Base-by-base conservation (phyloP, 2,797 vertebrate species). In the Phoebastria nigripes region DNA sequence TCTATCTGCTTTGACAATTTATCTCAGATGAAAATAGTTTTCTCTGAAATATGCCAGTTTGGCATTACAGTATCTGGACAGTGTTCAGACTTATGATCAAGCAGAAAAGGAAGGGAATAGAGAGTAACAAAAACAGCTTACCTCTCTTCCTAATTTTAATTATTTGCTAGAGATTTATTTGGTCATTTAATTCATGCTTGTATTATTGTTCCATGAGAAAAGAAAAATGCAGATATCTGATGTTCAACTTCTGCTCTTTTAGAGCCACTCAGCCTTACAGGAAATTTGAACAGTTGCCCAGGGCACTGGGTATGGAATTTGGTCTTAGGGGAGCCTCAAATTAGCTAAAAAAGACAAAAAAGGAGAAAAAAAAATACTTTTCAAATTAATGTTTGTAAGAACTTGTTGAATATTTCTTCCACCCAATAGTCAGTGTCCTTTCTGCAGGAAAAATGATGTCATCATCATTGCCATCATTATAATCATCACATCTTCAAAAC, bases 301-400 rank as follows among this genome's bases (percentile, higher is more conserved):
- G 24, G 47, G 63, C 59, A 80, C 26, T 63, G 62, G 33, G 19
- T 67, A 37, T 82, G 63, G 71, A 84, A 85, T 80, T 54, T 33
- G 18, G 51, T 69, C 26, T 82, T 62, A 82, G 7, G 37, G 21
- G 39, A 86, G 15, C 24, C 44, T 93, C 51, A 86, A 51, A 87
- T 87, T 67, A 88, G 35, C 41, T 58, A 79, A 29, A 42, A 84
- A 86, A 62, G 46, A 66, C 31, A 42, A 84, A 67, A 79, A 52
- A 24, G 15, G 28, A 3, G 18, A 4, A 44, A 46, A 44, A 44
- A 42, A 16, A 42, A 0, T 2, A 61, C 8, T 69, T 90, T 71
- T 91, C 33, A 78, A 92, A 89, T 70, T 93, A 5, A 15, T 69
- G 16, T 90, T 95, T 96, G 25, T 86, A 76, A 96, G 58, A 92